Evolutionary conservation across 1,140 invertebrate genomes (phyloP), one percentile per base, ranked within the genome.

Genomic region (Lordiphosa clarofinis): DNA sequence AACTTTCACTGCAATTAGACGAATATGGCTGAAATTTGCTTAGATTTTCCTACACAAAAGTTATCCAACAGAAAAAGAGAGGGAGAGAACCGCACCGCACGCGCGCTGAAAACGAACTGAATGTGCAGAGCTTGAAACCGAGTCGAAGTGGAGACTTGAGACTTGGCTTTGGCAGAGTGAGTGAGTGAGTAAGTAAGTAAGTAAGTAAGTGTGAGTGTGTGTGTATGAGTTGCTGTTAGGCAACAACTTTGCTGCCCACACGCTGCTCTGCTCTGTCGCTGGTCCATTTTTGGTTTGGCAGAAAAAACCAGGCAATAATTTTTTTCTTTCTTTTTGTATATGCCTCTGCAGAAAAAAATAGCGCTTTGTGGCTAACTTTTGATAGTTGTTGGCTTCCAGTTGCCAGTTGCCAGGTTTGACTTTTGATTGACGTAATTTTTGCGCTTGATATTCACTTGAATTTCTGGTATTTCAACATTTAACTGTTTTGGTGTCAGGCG

Each of bases 31-130:
- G 19, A 31, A 43, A 43, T 54, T 54, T 54, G 21, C 28, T 54
- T 42, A 54, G 50, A 36, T 55, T 46, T 44, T 43, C 24, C 31
- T 12, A 50, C 19, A 58, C 33, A 56, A 19, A 52, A 56, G 37
- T 46, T 31, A 50, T 49, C 63, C 38, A 56, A 61, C 47, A 24
- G 33, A 36, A 54, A 40, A 62, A 48, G 49, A 76, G 73, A 79
- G 67, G 63, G 38, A 74, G 70, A 63, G 70, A 86, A 86, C 82
- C 82, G 81, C 82, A 86, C 82, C 82, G 81, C 82, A 86, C 75
- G 82, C 82, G 82, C 73, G 75, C 82, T 86, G 72, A 81, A 86
- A 82, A 68, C 82, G 82, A 86, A 86, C 82, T 86, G 82, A 86
- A 81, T 76, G 65, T 71, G 61, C 50, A 61, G 56, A 74, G 56